phyloP scores from a whole-genome alignment of 2,797 vertebrate genomes.

The Pipistrellus pygmaeus region DNA sequence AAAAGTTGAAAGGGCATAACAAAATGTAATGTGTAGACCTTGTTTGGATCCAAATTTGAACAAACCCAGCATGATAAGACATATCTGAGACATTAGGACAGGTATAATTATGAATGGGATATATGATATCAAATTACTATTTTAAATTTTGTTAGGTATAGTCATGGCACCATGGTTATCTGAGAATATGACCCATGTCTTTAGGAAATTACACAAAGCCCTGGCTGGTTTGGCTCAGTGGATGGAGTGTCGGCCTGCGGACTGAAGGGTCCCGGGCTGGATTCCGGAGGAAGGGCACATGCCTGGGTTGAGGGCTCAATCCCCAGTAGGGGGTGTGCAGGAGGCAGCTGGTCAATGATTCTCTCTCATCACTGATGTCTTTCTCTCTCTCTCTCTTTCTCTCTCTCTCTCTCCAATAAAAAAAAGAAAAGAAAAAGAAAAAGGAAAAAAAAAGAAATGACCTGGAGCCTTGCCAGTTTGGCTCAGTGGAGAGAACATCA shows the following conservation, averaged over 20 bases:
- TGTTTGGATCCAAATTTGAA: background rate
- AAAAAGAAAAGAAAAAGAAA: too few species aligned
- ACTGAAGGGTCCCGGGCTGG: background rate
- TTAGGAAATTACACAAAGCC: background rate
- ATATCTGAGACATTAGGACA: background rate
- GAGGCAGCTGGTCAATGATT: too few species aligned
- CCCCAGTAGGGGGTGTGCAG: too few species aligned
- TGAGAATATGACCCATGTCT: background rate
- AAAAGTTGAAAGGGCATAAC: background rate
- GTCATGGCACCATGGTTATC: background rate
- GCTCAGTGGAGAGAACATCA: too few species aligned
- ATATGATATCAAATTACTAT: conserved; percentile 30
- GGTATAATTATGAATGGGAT: background rate
- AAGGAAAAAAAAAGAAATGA: too few species aligned
- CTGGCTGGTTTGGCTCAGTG: background rate
- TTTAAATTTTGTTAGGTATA: conserved; percentile 11
- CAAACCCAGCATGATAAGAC: background rate
- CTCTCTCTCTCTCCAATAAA: too few species aligned
- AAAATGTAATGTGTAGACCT: background rate
- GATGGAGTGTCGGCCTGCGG: background rate
- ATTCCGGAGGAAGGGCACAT: background rate
- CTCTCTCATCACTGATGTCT: too few species aligned
- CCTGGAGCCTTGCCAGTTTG: too few species aligned
- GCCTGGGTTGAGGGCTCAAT: too few species aligned
- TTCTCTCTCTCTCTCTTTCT: too few species aligned